Base-by-base conservation (phyloP, 2,888 invertebrate species). In the Kryphioiulus occultus region DNA sequence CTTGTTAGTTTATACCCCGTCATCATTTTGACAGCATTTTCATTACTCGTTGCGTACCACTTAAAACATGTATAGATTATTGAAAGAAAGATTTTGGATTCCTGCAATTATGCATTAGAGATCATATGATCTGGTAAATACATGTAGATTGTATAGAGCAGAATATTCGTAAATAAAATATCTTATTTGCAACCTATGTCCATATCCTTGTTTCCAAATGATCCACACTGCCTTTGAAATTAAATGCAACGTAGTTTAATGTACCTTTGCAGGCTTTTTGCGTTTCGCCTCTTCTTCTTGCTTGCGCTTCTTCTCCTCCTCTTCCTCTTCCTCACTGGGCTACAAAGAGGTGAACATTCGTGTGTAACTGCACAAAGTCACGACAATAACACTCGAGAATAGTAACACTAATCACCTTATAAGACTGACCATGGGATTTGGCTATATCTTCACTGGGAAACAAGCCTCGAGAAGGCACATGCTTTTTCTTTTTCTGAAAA, bases 401-500 rank as follows among this genome's bases (percentile, higher is more conserved):
- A 59, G 4, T 10, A 78, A 78, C 17, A 0, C 30, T 30, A 78
- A 15, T 30, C 30, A 78, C 78, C 78, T 17, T 30, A 30, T 78
- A 78, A 10, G 78, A 1, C 15, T 78, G 78, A 12, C 15, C 78
- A 15, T 78, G 30, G 30, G 10, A 78, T 78, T 17, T 78, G 30
- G 78, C 78, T 15, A 10, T 78, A 30, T 30, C 30, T 12, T 78
- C 30, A 30, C 15, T 78, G 17, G 78, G 78, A 30, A 78, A 78
- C 17, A 78, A 78, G 26, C 78, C 78, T 30, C 78, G 78, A 17
- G 78, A 26, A 78, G 78, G 30, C 1, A 26, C 1, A 4, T 10
- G 30, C 78, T 78, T 78, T 30, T 78, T 78, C 78, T 30, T 68
- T 68, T 68, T 68, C 68, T 59, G 68, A 68, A 22, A 7, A 68